Conservation (phyloP, 64 coral and sea anemone genomes). For the Acropora tenuis region DNA sequence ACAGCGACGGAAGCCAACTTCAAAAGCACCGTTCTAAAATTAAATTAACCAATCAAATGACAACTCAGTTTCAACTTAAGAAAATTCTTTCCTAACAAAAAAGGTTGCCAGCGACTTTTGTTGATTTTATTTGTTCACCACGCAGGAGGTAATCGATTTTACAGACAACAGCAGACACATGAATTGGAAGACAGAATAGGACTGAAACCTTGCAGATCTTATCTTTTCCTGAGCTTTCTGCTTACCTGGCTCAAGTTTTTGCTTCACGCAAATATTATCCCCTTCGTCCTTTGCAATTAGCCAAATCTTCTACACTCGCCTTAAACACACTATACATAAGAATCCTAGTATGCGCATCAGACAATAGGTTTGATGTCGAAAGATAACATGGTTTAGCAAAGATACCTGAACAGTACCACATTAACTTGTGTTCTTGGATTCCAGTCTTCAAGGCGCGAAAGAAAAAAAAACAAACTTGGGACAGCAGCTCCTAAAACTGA, state of each 20-base stretch:
- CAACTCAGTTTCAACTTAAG: not conserved
- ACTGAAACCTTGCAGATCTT: no score
- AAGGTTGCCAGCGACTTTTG: no score
- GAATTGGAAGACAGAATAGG: no score
- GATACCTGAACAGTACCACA: constrained; percentile 72
- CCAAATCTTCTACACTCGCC: no score
- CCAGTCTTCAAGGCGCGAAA: constrained; percentile 89
- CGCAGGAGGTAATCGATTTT: no score
- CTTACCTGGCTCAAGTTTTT: not conserved
- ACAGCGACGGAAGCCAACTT: constrained; percentile 87
- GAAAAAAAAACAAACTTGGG: constrained; percentile 76
- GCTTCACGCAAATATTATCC: no score
- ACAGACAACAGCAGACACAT: no score
- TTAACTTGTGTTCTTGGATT: constrained; percentile 76
- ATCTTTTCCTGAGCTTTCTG: not conserved
- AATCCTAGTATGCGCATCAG: no score
- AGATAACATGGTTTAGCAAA: not conserved
- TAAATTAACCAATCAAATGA: not conserved
- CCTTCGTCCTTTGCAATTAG: no score
- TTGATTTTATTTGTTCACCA: no score
- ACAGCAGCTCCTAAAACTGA: constrained; percentile 67
- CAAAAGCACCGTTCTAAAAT: constrained; percentile 78
- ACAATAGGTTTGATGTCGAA: not conserved
- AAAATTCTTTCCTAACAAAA: no score
- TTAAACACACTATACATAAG: no score